Percentiles rank a stretch among this genome's conserved stretches.
phyloP scores from a whole-genome alignment of 92 coral and sea anemone species.

The Montipora capitata region DNA sequence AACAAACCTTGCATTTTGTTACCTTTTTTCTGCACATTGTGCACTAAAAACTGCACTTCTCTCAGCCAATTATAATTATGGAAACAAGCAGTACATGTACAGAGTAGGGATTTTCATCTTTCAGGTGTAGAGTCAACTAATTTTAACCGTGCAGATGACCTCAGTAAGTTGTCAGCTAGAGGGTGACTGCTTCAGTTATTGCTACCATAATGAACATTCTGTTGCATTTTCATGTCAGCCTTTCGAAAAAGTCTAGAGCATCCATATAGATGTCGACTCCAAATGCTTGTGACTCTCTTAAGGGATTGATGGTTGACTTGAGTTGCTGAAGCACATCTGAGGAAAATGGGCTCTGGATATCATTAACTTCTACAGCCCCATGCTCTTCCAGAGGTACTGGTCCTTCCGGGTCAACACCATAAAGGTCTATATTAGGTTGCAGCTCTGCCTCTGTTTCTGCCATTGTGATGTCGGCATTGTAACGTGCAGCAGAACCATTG shows the following conservation, averaged over 20 bases:
- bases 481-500: too few species aligned
- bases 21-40: neutral
- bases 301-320: neutral
- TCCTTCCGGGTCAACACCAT: neutral
- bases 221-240: neutral
- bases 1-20: neutral
- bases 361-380: neutral
- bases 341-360: neutral
- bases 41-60: neutral
- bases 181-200: neutral
- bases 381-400: neutral
- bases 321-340: neutral
- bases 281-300: neutral
- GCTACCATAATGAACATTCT: neutral
- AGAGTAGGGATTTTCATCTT: neutral
- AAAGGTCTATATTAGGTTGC: too few species aligned
- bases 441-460: too few species aligned
- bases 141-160: neutral
- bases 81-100: neutral
- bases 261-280: neutral
- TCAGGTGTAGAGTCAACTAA: neutral
- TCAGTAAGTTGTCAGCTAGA: neutral
- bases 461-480: too few species aligned
- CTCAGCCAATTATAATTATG: too few species aligned
- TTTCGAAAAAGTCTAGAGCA: neutral